Conservation (phyloP, 2,797 vertebrate species). For the Sebastiscus tertius region DNA sequence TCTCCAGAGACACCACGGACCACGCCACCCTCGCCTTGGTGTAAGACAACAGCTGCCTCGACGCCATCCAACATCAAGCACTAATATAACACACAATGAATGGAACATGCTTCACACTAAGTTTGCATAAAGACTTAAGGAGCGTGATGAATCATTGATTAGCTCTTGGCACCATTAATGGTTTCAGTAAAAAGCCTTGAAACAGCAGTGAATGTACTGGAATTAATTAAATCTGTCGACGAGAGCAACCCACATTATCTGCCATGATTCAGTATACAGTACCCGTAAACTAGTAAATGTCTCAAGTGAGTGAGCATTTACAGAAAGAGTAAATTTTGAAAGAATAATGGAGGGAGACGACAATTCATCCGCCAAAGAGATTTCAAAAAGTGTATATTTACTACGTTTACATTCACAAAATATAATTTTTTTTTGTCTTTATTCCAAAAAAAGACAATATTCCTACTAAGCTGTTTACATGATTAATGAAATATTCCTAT, state of each 20-base stretch:
- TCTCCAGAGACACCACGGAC: conserved; percentile 90
- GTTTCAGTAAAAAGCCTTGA: not conserved
- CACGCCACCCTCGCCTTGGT: conserved; percentile 90
- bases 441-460: not conserved
- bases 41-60: conserved; percentile 79
- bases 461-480: not conserved
- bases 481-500: too few species aligned
- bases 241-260: not conserved
- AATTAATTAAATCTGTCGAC: not conserved
- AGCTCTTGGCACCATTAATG: not conserved
- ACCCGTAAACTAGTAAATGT: not conserved
- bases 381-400: not conserved
- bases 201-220: not conserved
- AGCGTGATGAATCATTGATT: conserved; percentile 5
- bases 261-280: not conserved
- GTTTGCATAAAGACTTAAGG: not conserved
- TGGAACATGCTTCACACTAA: not conserved
- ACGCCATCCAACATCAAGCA: not conserved
- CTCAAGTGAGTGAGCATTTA: not conserved
- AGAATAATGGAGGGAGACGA: not conserved
- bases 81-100: too few species aligned
- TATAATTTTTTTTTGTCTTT: too few species aligned
- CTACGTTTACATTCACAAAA: rapidly evolving
- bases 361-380: not conserved
- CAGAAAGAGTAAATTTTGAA: not conserved